These are phyloP conservation scores for Netelia inedita DNA, from an alignment of 2,888 invertebrate species.

Conservation along the genomic window DNA sequence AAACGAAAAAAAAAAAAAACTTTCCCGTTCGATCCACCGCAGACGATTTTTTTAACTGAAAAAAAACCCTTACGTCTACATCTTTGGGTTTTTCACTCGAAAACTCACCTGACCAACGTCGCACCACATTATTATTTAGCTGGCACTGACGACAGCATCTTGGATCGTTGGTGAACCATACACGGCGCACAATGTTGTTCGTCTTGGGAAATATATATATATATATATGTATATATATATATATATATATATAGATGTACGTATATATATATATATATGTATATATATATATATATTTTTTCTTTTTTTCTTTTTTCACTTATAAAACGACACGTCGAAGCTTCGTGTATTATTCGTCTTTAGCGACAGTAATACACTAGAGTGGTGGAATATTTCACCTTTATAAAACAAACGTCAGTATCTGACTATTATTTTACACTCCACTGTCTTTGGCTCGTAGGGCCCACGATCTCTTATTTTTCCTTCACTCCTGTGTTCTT, in stretches of 20 bases:
- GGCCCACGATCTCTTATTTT: background rate
- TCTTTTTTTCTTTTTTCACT: slow-evolving; percentile 40
- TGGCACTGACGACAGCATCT: slow-evolving; percentile 84
- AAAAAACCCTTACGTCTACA: slow-evolving; percentile 8
- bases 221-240: slow-evolving; percentile 1
- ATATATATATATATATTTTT: background rate
- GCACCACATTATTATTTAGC: slow-evolving; percentile 85
- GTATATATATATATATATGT: background rate
- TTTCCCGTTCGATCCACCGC: background rate
- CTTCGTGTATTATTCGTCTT: background rate
- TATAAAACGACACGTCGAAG: background rate
- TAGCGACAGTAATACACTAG: no score
- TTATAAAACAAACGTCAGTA: background rate
- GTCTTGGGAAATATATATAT: slow-evolving; percentile 60
- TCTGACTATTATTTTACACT: background rate
- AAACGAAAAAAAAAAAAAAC: background rate
- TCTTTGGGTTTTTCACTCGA: slow-evolving; percentile 24
- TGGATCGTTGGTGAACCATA: slow-evolving; percentile 82
- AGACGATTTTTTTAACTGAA: slow-evolving; percentile 2
- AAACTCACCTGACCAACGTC: slow-evolving; percentile 85
- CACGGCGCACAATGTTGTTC: slow-evolving; percentile 71
- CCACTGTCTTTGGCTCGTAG: background rate
- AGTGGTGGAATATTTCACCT: no score
- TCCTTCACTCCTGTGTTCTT: background rate
- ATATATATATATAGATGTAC: background rate